Evolutionary conservation across 2,888 invertebrate species (phyloP).

Genomic region (Aphodius granarius): DNA sequence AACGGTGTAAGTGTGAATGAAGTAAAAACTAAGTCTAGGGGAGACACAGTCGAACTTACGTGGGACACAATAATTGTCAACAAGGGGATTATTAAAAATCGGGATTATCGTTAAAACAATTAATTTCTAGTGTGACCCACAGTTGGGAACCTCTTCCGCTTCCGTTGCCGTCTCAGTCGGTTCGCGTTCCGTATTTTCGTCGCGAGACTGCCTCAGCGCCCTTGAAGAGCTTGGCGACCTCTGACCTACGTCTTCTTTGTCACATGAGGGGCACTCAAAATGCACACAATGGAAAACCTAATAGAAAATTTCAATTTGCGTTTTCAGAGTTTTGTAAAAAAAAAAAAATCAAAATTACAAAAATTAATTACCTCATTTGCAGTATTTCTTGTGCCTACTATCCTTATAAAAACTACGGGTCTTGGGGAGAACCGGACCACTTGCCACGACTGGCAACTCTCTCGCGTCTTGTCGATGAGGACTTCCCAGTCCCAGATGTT

Average conservation of each 20-base stretch:
- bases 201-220: slow-evolving; percentile 17
- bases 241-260: slow-evolving; percentile 40
- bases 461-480: slow-evolving; percentile 84
- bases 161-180: slow-evolving; percentile 50
- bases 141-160: slow-evolving; percentile 44
- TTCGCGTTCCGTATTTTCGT: slow-evolving; percentile 32
- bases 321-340: background rate
- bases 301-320: slow-evolving; percentile 22
- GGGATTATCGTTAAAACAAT: slow-evolving; percentile 3
- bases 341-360: background rate
- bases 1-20: slow-evolving; percentile 8
- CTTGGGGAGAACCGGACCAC: slow-evolving; percentile 80
- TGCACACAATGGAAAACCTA: slow-evolving; percentile 98
- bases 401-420: slow-evolving; percentile 90
- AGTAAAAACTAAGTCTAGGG: background rate
- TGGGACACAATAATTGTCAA: slow-evolving; percentile 3
- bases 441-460: slow-evolving; percentile 94
- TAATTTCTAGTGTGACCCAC: slow-evolving; percentile 5
- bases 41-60: background rate
- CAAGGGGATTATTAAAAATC: slow-evolving; percentile 16
- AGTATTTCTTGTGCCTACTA: slow-evolving; percentile 95
- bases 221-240: slow-evolving; percentile 24
- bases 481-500: slow-evolving; percentile 92
- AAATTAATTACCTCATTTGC: slow-evolving; percentile 80
- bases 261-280: slow-evolving; percentile 90